A percentile compares a stretch with the other conserved stretches of the same genome.
phyloP scores from a whole-genome alignment of 2,888 invertebrate genomes.

The Philaethria dido region DNA sequence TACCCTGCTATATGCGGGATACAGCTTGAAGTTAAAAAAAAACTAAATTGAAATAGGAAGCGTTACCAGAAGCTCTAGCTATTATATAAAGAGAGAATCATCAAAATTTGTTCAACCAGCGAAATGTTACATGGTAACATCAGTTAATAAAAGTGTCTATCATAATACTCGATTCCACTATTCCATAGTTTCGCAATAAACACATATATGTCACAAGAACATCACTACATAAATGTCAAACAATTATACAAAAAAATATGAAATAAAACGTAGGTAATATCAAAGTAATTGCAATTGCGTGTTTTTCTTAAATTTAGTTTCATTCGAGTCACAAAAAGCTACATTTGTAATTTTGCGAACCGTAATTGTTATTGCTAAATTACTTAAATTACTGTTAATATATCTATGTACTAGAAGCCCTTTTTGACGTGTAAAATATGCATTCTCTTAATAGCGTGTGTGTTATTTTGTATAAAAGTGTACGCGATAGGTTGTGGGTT shows the following conservation, averaged over 20 bases:
- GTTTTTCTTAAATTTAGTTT: slow-evolving; percentile 11
- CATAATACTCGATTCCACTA: no score
- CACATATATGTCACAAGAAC: slow-evolving; percentile 6
- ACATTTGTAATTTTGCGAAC: slow-evolving; percentile 4
- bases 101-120: no score
- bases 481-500: no score
- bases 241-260: slow-evolving; percentile 4
- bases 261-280: slow-evolving; percentile 5
- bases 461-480: background rate
- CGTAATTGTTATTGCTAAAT: slow-evolving; percentile 6
- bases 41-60: no score
- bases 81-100: no score
- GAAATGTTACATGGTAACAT: no score
- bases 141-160: no score
- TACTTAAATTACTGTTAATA: slow-evolving; percentile 7
- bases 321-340: slow-evolving; percentile 12
- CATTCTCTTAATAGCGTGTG: background rate
- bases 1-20: no score
- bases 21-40: no score
- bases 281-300: slow-evolving; percentile 21
- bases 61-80: no score
- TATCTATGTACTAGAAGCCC: background rate
- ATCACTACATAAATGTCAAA: slow-evolving; percentile 19
- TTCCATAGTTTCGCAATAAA: slow-evolving; percentile 1
- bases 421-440: background rate